These are phyloP conservation scores for Orthosia gothica DNA, from an alignment of 2,888 invertebrate genomes.

Conservation along the genomic window DNA sequence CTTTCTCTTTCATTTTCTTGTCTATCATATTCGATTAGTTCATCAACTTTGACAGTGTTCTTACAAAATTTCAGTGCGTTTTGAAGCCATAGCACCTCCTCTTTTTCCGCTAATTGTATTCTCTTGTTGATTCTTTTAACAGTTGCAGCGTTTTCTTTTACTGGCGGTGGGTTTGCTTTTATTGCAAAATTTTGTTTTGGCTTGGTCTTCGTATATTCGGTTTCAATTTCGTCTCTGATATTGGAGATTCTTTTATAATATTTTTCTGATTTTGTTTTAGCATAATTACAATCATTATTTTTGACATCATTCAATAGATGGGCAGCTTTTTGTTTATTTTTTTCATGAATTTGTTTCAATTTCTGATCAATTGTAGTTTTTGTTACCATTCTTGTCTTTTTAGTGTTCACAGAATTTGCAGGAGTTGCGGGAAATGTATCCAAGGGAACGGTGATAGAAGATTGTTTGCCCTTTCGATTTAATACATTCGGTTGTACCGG, in stretches of 20 bases:
- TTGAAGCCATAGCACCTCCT: slow-evolving; percentile 90
- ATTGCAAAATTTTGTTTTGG: slow-evolving; percentile 61
- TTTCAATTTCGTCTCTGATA: slow-evolving; percentile 77
- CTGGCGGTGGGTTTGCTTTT: slow-evolving; percentile 59
- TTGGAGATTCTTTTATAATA: slow-evolving; percentile 73
- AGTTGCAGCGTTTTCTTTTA: slow-evolving; percentile 89
- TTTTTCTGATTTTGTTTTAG: slow-evolving; percentile 78
- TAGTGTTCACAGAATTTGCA: slow-evolving; percentile 76
- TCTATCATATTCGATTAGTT: slow-evolving; percentile 86
- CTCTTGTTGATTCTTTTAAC: slow-evolving; percentile 90
- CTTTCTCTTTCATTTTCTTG: slow-evolving; percentile 87
- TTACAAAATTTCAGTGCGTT: slow-evolving; percentile 87
- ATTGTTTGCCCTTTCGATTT: slow-evolving; percentile 76
- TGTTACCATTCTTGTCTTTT: slow-evolving; percentile 81
- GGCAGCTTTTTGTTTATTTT: slow-evolving; percentile 82
- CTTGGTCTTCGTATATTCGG: slow-evolving; percentile 69
- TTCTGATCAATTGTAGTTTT: slow-evolving; percentile 83
- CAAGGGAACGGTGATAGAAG: slow-evolving; percentile 23
- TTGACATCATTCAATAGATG: slow-evolving; percentile 80
- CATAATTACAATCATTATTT: slow-evolving; percentile 77
- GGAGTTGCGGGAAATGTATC: slow-evolving; percentile 73
- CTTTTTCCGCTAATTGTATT: slow-evolving; percentile 79
- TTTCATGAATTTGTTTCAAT: slow-evolving; percentile 79
- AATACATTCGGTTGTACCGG: slow-evolving; percentile 83
- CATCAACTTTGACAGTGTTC: slow-evolving; percentile 83